Base-by-base conservation (phyloP, 2,113 vertebrate species). In the Notarius lentiginosus region DNA sequence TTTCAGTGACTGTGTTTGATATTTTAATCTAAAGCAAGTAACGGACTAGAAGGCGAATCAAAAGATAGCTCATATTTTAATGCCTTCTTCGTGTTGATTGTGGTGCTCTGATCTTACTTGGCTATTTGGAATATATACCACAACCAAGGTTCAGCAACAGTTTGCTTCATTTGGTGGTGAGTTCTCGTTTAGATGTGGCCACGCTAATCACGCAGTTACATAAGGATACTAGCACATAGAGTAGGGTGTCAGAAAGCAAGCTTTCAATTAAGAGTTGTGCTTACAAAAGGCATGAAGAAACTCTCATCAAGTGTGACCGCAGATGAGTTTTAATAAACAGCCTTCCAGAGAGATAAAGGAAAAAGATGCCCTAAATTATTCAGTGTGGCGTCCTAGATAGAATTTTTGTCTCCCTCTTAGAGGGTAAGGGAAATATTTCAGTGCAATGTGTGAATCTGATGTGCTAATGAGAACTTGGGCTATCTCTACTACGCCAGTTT, bases 321-420 rank as follows among this genome's bases (percentile, higher is more conserved):
- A 82, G 75, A 82, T 83, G 58, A 84, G 84, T 84, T 82, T 49
- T 72, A 87, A 84, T 87, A 82, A 87, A 87, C 87, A 75, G 47
- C 30, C 82, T 90, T 87, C 47, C 41, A 73, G 66, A 89, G 84
- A 87, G 86, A 84, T 84, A 63, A 90, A 87, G 63, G 30, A 73
- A 86, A 85, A 84, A 87, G 55, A 90, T 68, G 17, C 70, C 49
- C 72, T 89, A 63, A 90, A 90, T 90, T 87, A 90, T 90, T 89
- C 76, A 90, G 60, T 47, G 84, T 65, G 84, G 70, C 84, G 89
- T 65, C 89, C 89, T 89, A 89, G 89, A 89, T 90, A 90, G 75
- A 86, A 51, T 63, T 87, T 55, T 86, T 49, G 80, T 77, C 72
- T 73, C 47, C 17, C n/a, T 87, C 84, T 58, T 75, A 14, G 66